These are phyloP conservation scores for Hippoglossus stenolepis DNA, from an alignment of 2,113 vertebrate genomes.

Conservation along the genomic window DNA sequence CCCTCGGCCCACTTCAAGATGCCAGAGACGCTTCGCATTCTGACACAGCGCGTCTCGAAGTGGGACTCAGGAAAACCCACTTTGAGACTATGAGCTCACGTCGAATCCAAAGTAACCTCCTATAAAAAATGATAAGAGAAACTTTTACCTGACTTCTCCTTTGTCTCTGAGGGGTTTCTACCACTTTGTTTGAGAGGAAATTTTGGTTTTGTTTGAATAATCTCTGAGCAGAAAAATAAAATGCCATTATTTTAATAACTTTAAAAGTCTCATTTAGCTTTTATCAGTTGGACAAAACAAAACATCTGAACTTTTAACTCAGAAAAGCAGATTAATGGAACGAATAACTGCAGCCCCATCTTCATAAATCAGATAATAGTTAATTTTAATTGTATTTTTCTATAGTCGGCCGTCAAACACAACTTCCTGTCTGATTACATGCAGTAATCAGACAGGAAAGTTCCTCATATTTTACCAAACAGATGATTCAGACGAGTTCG, in stretches of 20 bases:
- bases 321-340: background rate
- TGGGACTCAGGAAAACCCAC: slow-evolving; percentile 1
- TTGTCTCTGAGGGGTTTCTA: background rate
- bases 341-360: background rate
- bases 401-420: no score
- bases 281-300: no score
- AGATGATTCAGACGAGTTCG: background rate
- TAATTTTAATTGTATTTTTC: background rate
- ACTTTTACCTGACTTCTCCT: background rate
- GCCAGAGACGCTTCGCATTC: slow-evolving; percentile 26
- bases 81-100: slow-evolving; percentile 6
- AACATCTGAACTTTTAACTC: no score
- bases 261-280: no score
- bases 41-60: background rate
- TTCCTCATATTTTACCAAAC: background rate
- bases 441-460: no score
- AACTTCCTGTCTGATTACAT: no score
- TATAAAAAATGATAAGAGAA: background rate
- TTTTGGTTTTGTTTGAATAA: no score
- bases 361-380: background rate
- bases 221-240: no score
- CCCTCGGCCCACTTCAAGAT: slow-evolving; percentile 4
- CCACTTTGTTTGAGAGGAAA: no score
- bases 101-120: background rate
- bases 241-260: background rate